Evolutionary conservation across 2,888 invertebrate genomes (phyloP), one percentile per base, ranked within the genome.

Genomic region (Coecobrya sp.): DNA sequence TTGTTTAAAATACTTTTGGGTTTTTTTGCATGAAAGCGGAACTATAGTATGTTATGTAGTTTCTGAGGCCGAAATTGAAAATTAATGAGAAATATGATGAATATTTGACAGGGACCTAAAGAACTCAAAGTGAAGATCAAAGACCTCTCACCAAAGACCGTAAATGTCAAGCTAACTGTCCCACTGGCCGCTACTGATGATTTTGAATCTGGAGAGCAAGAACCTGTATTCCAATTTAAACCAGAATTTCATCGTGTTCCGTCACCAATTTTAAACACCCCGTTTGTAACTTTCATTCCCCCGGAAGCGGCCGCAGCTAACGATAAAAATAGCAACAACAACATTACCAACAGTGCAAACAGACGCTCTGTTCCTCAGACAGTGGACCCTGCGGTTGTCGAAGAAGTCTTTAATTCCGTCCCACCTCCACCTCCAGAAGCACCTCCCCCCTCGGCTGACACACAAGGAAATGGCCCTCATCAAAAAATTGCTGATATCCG

Each of bases 211-310:
- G 93, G 85, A 59, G 94, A 94, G 13, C 93, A 92, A 8, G 92
- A 93, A 30, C 91, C 93, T 13, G 93, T 94, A 11, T 94, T 94
- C 73, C 94, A 94, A 62, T 94, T 94, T 76, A 93, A 93, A 22
- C 95, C 93, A 13, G 93, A 94, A 90, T 91, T 81, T 73, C 95
- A 95, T 65, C 90, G 94, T 10, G 94, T 95, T 8, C 94, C 95
- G 0, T 94, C 93, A 10, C 95, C 94, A 2, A 93, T 94, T 45
- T 89, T 94, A 5, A 94, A 92, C 16, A 93, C 89, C 13, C 94
- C 94, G 7, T 70, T 93, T 70, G 89, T 94, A 27, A 93, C 93
- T 4, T 93, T 92, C 68, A 94, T 94, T 30, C 89, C 87, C 10
- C 89, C 93, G 16, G 88, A 91, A 45, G 52, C 30, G 10, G 68